phyloP scores from a whole-genome alignment of 2,113 vertebrate genomes.

The Cebus imitator region DNA sequence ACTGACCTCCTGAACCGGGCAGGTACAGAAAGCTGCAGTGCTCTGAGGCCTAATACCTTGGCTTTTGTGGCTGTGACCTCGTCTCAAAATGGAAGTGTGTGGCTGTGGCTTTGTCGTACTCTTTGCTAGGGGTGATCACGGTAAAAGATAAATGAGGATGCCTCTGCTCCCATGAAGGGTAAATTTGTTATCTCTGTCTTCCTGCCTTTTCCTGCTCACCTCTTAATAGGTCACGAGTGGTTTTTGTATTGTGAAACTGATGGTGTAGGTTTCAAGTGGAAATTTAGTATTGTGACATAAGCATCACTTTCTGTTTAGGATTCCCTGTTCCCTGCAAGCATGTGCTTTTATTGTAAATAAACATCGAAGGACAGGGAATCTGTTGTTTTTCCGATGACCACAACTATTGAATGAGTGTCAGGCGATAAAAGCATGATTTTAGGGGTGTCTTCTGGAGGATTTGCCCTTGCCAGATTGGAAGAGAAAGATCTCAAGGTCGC shows the following conservation, averaged over 20 bases:
- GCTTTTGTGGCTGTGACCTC: constrained; percentile 10
- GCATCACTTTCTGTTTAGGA: constrained; percentile 34
- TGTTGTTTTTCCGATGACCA: constrained; percentile 18
- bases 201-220: constrained; percentile 51
- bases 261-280: constrained; percentile 2
- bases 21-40: background rate
- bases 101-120: constrained; percentile 51
- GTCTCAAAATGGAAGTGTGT: constrained; percentile 61
- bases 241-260: constrained; percentile 66
- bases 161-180: constrained; percentile 30
- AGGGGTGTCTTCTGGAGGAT: constrained; percentile 48
- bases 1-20: background rate
- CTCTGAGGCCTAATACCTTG: background rate
- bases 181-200: constrained; percentile 53
- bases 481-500: constrained; percentile 75
- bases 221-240: constrained; percentile 28
- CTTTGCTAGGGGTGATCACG: constrained; percentile 59
- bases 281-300: constrained; percentile 44
- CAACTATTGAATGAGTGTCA: background rate
- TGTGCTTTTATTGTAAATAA: constrained; percentile 48
- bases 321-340: constrained; percentile 43
- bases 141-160: constrained; percentile 60
- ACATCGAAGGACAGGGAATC: constrained; percentile 5
- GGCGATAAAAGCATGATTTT: background rate
- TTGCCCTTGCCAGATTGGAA: constrained; percentile 67